phyloP scores from a whole-genome alignment of 2,888 invertebrate species.

The Drosophila phalerata region DNA sequence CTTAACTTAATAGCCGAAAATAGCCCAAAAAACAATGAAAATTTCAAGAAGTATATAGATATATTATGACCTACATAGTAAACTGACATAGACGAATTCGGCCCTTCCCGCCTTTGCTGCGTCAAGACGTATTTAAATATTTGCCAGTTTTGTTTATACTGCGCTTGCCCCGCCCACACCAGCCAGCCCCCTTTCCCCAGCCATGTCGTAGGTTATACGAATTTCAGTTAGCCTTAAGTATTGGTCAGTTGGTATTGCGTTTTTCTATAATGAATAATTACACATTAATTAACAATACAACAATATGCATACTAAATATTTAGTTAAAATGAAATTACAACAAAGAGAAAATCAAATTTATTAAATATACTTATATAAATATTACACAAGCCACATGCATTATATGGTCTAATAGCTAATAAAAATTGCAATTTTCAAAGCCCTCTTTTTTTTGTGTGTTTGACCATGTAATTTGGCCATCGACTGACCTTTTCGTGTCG shows the following conservation, averaged over 20 bases:
- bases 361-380: constrained; percentile 42
- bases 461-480: constrained; percentile 58
- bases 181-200: not conserved
- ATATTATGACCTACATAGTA: constrained; percentile 39
- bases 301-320: constrained; percentile 49
- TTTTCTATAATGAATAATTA: constrained; percentile 30
- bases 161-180: constrained; percentile 36
- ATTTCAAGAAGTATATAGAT: constrained; percentile 31
- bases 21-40: constrained; percentile 46
- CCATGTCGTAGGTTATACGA: constrained; percentile 70
- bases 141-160: constrained; percentile 64
- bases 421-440: constrained; percentile 68
- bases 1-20: constrained; percentile 59
- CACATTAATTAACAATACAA: constrained; percentile 13
- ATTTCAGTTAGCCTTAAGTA: constrained; percentile 77
- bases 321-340: constrained; percentile 65
- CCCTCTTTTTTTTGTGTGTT: constrained; percentile 11
- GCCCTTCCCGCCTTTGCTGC: constrained; percentile 8
- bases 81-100: constrained; percentile 67
- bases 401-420: constrained; percentile 73
- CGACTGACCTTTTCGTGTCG: constrained; percentile 72
- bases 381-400: constrained; percentile 54
- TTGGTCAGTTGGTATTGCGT: constrained; percentile 62
- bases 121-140: constrained; percentile 56
- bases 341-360: constrained; percentile 64